phyloP scores from a whole-genome alignment of 2,888 invertebrate genomes.

The Drosophila prolongata region DNA sequence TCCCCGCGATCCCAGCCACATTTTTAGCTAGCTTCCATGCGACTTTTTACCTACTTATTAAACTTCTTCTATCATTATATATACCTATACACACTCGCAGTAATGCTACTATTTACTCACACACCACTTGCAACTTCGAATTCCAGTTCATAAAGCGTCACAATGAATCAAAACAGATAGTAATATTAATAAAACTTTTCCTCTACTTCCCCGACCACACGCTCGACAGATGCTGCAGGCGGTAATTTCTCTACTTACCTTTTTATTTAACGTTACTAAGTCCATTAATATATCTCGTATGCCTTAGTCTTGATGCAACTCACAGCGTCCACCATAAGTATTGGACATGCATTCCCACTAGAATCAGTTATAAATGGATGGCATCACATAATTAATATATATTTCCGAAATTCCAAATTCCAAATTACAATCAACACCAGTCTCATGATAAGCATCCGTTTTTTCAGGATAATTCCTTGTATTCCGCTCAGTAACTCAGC shows the following conservation, averaged over 20 bases:
- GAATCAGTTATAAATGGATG: conserved; percentile 11
- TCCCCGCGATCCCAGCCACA: background rate
- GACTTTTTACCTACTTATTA: conserved; percentile 58
- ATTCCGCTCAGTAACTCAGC: background rate
- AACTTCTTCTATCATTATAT: conserved; percentile 44
- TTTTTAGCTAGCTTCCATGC: conserved; percentile 22
- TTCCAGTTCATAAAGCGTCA: conserved; percentile 52
- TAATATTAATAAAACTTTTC: conserved; percentile 70
- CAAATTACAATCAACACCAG: conserved; percentile 50
- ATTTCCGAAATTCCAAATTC: conserved; percentile 56
- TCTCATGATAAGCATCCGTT: conserved; percentile 46
- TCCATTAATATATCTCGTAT: conserved; percentile 39
- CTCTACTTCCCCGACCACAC: conserved; percentile 70
- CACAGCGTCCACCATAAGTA: conserved; percentile 24
- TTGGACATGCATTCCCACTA: conserved; percentile 23
- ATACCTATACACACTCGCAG: conserved; percentile 24
- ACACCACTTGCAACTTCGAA: conserved; percentile 24
- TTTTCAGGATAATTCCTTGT: background rate
- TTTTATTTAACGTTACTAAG: conserved; percentile 29
- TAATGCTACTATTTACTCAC: conserved; percentile 25
- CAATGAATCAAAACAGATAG: conserved; percentile 36
- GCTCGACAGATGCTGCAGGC: conserved; percentile 83
- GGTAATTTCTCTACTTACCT: conserved; percentile 71
- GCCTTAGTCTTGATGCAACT: conserved; percentile 47
- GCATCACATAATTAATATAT: conserved; percentile 46